Evolutionary conservation across 2,113 vertebrate species (phyloP).

Genomic region (Petroica traversi): DNA sequence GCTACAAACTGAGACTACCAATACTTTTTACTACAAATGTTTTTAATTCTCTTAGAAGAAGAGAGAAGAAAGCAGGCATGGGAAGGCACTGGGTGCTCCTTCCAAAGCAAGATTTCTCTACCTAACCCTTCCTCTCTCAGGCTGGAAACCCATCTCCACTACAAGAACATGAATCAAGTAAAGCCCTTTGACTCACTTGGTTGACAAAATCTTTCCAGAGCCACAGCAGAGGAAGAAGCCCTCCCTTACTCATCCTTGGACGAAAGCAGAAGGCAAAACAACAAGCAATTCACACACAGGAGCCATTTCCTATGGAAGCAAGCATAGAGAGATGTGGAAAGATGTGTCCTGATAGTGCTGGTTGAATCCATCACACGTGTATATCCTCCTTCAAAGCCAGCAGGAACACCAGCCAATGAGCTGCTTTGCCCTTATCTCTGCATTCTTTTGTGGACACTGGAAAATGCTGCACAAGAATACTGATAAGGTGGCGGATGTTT

Average conservation of each 20-base stretch:
- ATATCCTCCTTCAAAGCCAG: neutral
- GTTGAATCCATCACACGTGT: neutral
- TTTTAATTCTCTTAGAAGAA: neutral
- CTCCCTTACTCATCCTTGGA: neutral
- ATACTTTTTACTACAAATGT: neutral
- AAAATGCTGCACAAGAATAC: neutral
- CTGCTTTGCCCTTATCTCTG: neutral
- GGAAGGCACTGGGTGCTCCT: neutral
- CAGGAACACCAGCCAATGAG: neutral
- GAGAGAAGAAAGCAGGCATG: neutral
- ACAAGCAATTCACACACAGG: neutral
- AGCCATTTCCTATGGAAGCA: slow-evolving; percentile 19
- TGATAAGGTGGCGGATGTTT: neutral
- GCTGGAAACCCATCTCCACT: neutral
- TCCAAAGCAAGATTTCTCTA: neutral
- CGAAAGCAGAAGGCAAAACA: neutral
- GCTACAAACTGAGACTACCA: neutral
- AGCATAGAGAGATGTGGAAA: neutral
- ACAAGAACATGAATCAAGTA: neutral
- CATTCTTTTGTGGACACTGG: neutral
- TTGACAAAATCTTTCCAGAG: slow-evolving; percentile 12
- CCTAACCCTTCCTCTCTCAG: neutral
- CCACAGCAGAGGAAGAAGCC: neutral
- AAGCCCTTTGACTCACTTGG: neutral
- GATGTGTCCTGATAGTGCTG: neutral